These are phyloP conservation scores for Acanthosepion lycidas DNA, from an alignment of 2,888 invertebrate species.

Conservation along the genomic window DNA sequence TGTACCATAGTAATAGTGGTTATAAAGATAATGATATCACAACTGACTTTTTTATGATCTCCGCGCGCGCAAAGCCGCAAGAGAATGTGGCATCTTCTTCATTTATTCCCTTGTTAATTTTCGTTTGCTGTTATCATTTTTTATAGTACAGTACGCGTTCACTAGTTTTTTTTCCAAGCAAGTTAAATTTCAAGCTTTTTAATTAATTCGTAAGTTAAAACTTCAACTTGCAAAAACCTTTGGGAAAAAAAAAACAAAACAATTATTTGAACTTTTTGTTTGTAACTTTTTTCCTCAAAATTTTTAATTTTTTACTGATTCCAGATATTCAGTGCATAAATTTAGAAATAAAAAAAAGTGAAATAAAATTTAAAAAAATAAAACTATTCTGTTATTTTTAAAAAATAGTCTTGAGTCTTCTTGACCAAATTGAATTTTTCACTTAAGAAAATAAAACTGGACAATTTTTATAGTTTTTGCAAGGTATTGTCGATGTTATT, in stretches of 20 bases:
- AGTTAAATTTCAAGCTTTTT: neutral
- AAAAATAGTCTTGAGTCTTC: too few relatives aligned
- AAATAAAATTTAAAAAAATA: too few relatives aligned
- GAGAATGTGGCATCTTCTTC: neutral
- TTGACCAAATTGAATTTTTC: too few relatives aligned
- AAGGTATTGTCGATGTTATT: too few relatives aligned
- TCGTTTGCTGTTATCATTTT: neutral
- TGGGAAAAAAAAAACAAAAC: neutral
- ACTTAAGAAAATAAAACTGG: too few relatives aligned
- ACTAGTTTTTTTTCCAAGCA: neutral
- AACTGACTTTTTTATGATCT: neutral
- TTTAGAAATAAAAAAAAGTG: neutral
- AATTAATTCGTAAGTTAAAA: neutral
- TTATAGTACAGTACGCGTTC: neutral
- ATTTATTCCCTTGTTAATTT: neutral
- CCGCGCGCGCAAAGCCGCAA: neutral
- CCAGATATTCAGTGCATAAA: neutral
- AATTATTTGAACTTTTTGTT: neutral
- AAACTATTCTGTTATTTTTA: neutral
- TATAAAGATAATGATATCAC: conserved; percentile 12
- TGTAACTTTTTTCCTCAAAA: too few relatives aligned
- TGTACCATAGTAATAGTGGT: neutral
- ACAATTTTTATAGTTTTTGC: too few relatives aligned
- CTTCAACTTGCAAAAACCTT: neutral
- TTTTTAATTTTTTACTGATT: neutral